A percentile compares a stretch with the other conserved stretches of the same genome.
Conservation (phyloP, 2,888 invertebrate genomes). For the Himalopsyche tibetana region DNA sequence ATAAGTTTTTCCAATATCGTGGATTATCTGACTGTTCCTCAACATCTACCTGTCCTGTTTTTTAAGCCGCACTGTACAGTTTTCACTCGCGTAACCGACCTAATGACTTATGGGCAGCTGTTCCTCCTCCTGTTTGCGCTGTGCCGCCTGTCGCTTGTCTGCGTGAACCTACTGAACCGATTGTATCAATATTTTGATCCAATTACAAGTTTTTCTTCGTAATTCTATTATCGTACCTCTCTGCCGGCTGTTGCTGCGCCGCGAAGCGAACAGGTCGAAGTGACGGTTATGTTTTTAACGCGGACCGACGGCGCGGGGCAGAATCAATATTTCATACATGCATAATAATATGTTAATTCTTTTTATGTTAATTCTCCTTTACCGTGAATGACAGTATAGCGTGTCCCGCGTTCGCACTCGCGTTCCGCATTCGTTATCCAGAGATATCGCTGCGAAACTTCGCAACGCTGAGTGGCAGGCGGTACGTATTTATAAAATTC, state of each 20-base stretch:
- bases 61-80: too few species aligned
- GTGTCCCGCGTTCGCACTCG: slow-evolving; percentile 5
- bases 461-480: not conserved
- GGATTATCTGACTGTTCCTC: too few species aligned
- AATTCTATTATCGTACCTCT: not conserved
- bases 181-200: slow-evolving; percentile 63
- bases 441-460: slow-evolving; percentile 8
- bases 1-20: too few species aligned
- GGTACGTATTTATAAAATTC: slow-evolving; percentile 9
- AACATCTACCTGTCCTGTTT: too few species aligned
- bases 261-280: not conserved
- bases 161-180: slow-evolving; percentile 54
- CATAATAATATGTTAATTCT: slow-evolving; percentile 8
- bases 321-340: slow-evolving; percentile 22
- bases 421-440: slow-evolving; percentile 15
- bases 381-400: slow-evolving; percentile 1
- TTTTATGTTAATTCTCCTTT: not conserved
- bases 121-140: slow-evolving; percentile 50
- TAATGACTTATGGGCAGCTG: slow-evolving; percentile 62
- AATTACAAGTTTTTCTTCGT: slow-evolving; percentile 52
- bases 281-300: not conserved
- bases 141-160: slow-evolving; percentile 47
- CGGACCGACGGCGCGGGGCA: not conserved
- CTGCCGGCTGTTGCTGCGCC: not conserved
- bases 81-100: slow-evolving; percentile 57